Conservation (phyloP, 23 tunicate species). For the Ciona savignyi region DNA sequence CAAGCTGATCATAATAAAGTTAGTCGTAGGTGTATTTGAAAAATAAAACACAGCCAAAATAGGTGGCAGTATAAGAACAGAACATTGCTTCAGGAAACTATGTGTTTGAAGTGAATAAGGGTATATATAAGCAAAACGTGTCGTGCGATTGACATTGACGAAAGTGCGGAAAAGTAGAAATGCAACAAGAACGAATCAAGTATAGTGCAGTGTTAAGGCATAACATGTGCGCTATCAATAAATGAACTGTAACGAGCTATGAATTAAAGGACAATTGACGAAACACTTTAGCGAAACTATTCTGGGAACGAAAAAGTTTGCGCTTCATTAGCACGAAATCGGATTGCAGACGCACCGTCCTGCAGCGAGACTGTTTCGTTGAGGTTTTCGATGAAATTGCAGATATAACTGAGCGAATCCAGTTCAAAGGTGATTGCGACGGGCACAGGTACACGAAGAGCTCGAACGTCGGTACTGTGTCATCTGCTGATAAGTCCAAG, state of each 20-base stretch:
- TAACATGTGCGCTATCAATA: too few relatives aligned
- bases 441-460: constrained; percentile 3
- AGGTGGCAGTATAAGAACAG: too few relatives aligned
- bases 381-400: constrained; percentile 2
- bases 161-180: too few relatives aligned
- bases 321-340: background rate
- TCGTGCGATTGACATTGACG: too few relatives aligned
- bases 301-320: background rate
- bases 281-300: background rate
- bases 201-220: too few relatives aligned
- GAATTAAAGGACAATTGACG: background rate
- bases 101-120: too few relatives aligned
- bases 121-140: too few relatives aligned
- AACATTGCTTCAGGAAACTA: too few relatives aligned
- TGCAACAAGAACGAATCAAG: too few relatives aligned
- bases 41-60: too few relatives aligned
- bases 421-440: background rate
- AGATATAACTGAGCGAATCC: background rate
- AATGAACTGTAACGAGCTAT: background rate
- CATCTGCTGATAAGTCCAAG: background rate
- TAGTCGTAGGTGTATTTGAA: too few relatives aligned
- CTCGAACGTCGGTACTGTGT: background rate
- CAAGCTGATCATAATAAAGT: too few relatives aligned
- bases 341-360: background rate
- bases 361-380: background rate